Evolutionary conservation across 2,888 invertebrate species (phyloP).

Genomic region (Tholera decimalis): DNA sequence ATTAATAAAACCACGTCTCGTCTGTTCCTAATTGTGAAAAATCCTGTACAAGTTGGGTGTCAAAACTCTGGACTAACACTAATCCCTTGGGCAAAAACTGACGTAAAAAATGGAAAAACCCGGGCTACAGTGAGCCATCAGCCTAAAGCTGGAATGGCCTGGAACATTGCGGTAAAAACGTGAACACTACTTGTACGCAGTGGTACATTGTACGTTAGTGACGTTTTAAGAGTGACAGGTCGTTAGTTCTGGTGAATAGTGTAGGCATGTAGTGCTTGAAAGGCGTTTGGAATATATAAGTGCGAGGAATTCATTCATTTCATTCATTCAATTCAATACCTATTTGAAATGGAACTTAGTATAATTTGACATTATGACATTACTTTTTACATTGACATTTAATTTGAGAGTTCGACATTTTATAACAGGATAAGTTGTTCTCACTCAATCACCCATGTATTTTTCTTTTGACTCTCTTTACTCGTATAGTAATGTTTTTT

Average conservation of each 20-base stretch:
- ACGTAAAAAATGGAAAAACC: slow-evolving; percentile 44
- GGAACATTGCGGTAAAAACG: slow-evolving; percentile 37
- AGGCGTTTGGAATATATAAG: slow-evolving; percentile 19
- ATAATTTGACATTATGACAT: no score
- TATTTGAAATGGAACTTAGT: neutral
- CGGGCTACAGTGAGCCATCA: slow-evolving; percentile 35
- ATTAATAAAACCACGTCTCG: slow-evolving; percentile 16
- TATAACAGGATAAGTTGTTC: no score
- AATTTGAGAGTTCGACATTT: no score
- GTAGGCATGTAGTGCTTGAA: neutral
- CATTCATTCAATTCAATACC: neutral
- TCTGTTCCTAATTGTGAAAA: slow-evolving; percentile 53
- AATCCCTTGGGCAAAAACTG: slow-evolving; percentile 42
- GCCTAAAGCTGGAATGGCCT: slow-evolving; percentile 31
- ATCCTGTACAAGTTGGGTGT: slow-evolving; percentile 43
- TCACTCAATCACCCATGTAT: no score
- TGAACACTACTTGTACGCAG: slow-evolving; percentile 6
- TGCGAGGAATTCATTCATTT: slow-evolving; percentile 9
- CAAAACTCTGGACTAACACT: slow-evolving; percentile 58
- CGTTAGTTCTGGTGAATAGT: slow-evolving; percentile 38
- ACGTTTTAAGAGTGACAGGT: slow-evolving; percentile 43
- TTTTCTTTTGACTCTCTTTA: no score
- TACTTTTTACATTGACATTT: no score
- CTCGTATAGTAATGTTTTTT: no score
- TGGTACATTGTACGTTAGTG: slow-evolving; percentile 27